A percentile compares a stretch with the other conserved stretches of the same genome.
These are phyloP conservation scores for Icerya purchasi DNA, from an alignment of 2,888 invertebrate species.

Conservation along the genomic window DNA sequence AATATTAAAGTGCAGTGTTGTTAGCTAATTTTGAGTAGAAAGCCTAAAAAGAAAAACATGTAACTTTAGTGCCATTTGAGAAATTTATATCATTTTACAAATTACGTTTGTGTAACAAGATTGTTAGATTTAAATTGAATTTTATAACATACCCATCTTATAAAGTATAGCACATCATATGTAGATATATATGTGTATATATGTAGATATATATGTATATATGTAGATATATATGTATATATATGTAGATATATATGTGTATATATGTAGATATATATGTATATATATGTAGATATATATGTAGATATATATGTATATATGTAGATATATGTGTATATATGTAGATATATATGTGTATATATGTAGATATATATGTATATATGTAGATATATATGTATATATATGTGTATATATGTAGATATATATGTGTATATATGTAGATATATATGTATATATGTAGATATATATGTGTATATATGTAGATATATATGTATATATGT, in stretches of 20 bases:
- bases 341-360: not conserved
- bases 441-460: not conserved
- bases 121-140: too few species aligned
- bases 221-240: not conserved
- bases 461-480: not conserved
- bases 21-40: too few species aligned
- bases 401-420: not conserved
- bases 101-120: too few species aligned
- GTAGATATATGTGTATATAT: not conserved
- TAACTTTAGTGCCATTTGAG: too few species aligned
- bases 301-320: not conserved
- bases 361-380: not conserved
- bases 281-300: not conserved
- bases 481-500: not conserved
- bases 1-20: too few species aligned
- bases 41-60: too few species aligned
- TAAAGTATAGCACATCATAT: too few species aligned
- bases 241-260: not conserved
- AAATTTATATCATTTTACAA: too few species aligned
- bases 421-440: not conserved
- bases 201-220: too few species aligned
- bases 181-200: too few species aligned
- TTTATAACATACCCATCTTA: too few species aligned
- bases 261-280: not conserved
- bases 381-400: not conserved